Evolutionary conservation across 2,113 vertebrate genomes (phyloP), one percentile per base, ranked within the genome.

Genomic region (Hippopotamus amphibius): DNA sequence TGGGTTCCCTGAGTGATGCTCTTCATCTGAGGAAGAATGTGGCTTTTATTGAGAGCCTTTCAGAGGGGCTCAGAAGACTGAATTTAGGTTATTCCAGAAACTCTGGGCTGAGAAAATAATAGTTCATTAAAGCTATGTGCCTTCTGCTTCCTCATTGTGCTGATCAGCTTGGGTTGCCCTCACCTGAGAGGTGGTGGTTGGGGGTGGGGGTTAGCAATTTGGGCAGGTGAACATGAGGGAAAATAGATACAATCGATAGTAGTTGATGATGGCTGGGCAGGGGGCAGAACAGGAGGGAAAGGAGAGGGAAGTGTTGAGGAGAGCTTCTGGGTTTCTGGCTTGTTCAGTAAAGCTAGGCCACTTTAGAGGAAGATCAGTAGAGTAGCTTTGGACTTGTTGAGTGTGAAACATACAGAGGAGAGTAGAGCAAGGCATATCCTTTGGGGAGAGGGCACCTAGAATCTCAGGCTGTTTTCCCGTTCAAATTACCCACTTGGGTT

Each of bases 41-140:
- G 69, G 33, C 33, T 88, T 86, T 96, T 82, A 94, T 63, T 93
- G 55, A 97, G 63, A 87, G 57, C 43, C n/a, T 88, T 88, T 96
- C 72, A 91, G 41, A 96, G 71, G 55, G 50, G 6, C 57, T 94
- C 21, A 81, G 53, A 63, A 90, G 26, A 80, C 55, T 95, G 33
- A 55, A 59, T 95, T 53, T 66, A 84, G 68, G 41, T 21, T 92
- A 57, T 90, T 93, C 74, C 43, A 95, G 66, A 82, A 88, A 74
- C 10, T 4, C 41, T 88, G 66, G 37, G 28, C 33, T 74, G 71
- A 96, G 86, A 48, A 92, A 90, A 53, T 88, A 82, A 90, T 69
- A 93, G 59, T 93, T 61, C 28, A 53, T 90, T 86, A 93, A 90
- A 81, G 65, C 21, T 43, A 5, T 72, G 21, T 53, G 8, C 46